Conservation (phyloP, 2,888 invertebrate species). For the Epistrophe eligans region DNA sequence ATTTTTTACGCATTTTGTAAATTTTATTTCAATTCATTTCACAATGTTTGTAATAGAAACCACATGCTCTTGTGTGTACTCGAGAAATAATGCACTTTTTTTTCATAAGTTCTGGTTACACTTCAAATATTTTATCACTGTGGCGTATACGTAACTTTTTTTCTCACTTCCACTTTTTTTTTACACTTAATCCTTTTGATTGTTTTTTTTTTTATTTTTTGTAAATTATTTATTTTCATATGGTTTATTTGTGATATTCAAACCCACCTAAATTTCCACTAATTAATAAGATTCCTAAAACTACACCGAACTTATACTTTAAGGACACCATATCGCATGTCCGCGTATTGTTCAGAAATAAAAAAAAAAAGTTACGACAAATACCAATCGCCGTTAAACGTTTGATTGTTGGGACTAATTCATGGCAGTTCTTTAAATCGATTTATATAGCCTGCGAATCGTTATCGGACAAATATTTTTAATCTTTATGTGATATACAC, state of each 20-base stretch:
- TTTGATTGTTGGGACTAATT: constrained; percentile 60
- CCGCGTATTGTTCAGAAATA: constrained; percentile 64
- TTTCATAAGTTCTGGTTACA: neutral
- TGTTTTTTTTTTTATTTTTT: no score
- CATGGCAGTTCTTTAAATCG: constrained; percentile 35
- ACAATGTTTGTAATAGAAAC: neutral
- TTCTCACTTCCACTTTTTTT: neutral
- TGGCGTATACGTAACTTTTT: constrained; percentile 19
- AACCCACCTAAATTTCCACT: constrained; percentile 80
- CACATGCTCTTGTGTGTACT: neutral
- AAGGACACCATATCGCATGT: constrained; percentile 78
- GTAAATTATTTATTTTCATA: neutral
- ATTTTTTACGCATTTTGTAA: no score
- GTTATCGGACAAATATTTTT: constrained; percentile 53
- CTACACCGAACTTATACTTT: constrained; percentile 78
- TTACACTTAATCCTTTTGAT: constrained; percentile 13
- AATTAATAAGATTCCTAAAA: constrained; percentile 79
- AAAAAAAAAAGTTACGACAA: constrained; percentile 19
- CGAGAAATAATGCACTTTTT: neutral
- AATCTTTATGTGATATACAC: constrained; percentile 70
- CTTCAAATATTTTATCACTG: neutral
- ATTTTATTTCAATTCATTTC: neutral
- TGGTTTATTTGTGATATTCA: neutral
- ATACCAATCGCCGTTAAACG: constrained; percentile 47
- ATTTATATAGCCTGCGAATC: constrained; percentile 68